These are phyloP conservation scores for Anodontia alba DNA, from an alignment of 2,888 invertebrate species.

Conservation along the genomic window DNA sequence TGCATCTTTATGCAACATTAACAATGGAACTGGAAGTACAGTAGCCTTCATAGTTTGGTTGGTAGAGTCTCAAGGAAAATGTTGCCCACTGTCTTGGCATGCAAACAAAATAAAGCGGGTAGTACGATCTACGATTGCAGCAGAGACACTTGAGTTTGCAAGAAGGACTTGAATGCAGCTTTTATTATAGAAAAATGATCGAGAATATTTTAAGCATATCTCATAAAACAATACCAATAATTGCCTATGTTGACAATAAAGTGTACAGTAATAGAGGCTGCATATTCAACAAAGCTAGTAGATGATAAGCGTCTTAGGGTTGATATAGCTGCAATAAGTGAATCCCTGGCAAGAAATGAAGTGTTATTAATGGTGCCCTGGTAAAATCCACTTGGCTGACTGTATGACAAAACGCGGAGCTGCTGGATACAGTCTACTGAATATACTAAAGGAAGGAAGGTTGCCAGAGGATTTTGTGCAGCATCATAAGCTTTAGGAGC, in stretches of 20 bases:
- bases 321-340: slow-evolving; percentile 42
- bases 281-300: slow-evolving; percentile 50
- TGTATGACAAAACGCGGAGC: slow-evolving; percentile 36
- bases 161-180: slow-evolving; percentile 31
- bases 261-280: slow-evolving; percentile 41
- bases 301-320: slow-evolving; percentile 43
- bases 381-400: slow-evolving; percentile 19
- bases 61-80: slow-evolving; percentile 29
- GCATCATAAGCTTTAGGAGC: slow-evolving; percentile 19
- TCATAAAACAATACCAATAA: not conserved
- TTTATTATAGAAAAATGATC: slow-evolving; percentile 28
- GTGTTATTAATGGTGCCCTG: slow-evolving; percentile 28
- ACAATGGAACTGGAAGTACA: slow-evolving; percentile 47
- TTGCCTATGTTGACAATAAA: slow-evolving; percentile 41
- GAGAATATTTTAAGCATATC: slow-evolving; percentile 17
- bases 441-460: no score
- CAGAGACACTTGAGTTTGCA: slow-evolving; percentile 41
- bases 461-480: no score
- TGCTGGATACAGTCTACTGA: no score
- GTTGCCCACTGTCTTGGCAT: slow-evolving; percentile 46
- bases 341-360: slow-evolving; percentile 23
- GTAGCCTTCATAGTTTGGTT: slow-evolving; percentile 46
- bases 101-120: slow-evolving; percentile 48
- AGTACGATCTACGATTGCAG: slow-evolving; percentile 48
- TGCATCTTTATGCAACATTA: no score